These are phyloP conservation scores for Eurystomus glaucurus DNA, from an alignment of 2,797 vertebrate species.

Conservation along the genomic window DNA sequence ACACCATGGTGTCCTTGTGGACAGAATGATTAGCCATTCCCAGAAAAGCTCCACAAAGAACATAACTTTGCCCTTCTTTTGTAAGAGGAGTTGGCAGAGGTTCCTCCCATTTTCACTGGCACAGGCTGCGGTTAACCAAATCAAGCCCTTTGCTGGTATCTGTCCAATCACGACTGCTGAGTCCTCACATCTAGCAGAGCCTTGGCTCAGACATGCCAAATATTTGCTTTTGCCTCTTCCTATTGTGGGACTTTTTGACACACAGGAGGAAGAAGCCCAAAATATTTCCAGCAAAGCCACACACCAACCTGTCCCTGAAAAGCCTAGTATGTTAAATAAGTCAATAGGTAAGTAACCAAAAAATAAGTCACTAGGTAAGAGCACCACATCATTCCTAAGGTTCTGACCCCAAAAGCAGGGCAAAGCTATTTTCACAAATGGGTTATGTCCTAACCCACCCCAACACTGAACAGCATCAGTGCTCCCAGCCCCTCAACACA, in stretches of 20 bases:
- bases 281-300: neutral
- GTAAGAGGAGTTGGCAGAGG: slow-evolving; percentile 27
- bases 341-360: neutral
- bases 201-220: neutral
- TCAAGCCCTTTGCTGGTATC: neutral
- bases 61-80: slow-evolving; percentile 30
- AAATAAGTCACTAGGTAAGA: neutral
- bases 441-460: accelerated
- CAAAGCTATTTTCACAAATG: neutral
- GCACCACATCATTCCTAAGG: neutral
- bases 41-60: slow-evolving; percentile 23
- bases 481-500: neutral
- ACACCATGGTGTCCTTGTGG: slow-evolving; percentile 12
- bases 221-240: slow-evolving; percentile 43
- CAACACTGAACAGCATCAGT: accelerated
- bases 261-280: neutral
- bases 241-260: neutral
- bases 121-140: neutral
- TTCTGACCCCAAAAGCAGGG: neutral
- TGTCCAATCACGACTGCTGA: slow-evolving; percentile 28
- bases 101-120: neutral
- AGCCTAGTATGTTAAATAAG: neutral
- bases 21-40: slow-evolving; percentile 39
- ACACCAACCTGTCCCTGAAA: neutral
- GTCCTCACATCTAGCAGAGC: slow-evolving; percentile 12